A percentile compares a stretch with the other conserved stretches of the same genome.
Conservation (phyloP, 2,888 invertebrate species). For the Brachyptera putata region DNA sequence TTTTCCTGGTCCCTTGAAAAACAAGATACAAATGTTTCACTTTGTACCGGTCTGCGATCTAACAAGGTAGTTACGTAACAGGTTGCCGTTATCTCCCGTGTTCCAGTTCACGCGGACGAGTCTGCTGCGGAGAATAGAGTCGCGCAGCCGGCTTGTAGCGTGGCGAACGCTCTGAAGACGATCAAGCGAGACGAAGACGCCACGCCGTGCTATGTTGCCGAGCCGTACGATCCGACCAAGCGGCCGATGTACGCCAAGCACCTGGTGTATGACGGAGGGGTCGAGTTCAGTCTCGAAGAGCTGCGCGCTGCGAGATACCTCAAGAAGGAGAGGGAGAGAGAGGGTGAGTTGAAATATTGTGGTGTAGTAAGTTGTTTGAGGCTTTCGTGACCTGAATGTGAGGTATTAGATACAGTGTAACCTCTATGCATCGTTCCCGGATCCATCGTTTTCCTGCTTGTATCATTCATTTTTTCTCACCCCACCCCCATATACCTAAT, state of each 20-base stretch:
- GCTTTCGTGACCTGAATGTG: too few relatives aligned
- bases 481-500: too few relatives aligned
- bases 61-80: too few relatives aligned
- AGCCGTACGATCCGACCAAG: slow-evolving; percentile 53
- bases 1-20: too few relatives aligned
- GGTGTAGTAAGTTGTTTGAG: too few relatives aligned
- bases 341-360: neutral
- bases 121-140: neutral
- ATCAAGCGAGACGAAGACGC: neutral
- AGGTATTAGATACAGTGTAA: too few relatives aligned
- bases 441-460: too few relatives aligned
- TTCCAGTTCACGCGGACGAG: slow-evolving; percentile 6
- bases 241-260: slow-evolving; percentile 66
- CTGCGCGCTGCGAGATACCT: slow-evolving; percentile 51
- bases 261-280: slow-evolving; percentile 56
- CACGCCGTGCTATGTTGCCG: slow-evolving; percentile 8
- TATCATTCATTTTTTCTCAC: too few relatives aligned
- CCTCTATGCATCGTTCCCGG: too few relatives aligned
- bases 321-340: slow-evolving; percentile 19
- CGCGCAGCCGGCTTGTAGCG: neutral
- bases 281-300: slow-evolving; percentile 76
- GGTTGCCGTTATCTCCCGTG: too few relatives aligned
- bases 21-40: too few relatives aligned
- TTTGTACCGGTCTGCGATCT: too few relatives aligned
- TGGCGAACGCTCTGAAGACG: neutral